Conservation (phyloP, 2,888 invertebrate genomes). For the Philonicus albiceps region DNA sequence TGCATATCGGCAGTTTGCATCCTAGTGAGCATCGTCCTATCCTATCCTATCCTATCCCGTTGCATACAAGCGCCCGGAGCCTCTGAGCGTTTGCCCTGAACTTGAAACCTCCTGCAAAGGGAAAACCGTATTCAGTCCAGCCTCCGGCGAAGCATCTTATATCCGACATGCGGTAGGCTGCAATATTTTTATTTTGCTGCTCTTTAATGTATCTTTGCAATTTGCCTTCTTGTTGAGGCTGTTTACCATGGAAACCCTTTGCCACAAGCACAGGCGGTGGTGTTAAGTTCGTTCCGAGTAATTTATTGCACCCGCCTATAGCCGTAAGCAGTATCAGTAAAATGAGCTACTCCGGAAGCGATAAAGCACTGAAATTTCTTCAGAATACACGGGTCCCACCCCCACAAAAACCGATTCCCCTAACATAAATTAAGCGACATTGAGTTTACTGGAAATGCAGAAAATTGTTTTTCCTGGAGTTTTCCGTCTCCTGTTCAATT, state of each 20-base stretch:
- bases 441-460: slow-evolving; percentile 45
- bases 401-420: slow-evolving; percentile 47
- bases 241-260: not conserved
- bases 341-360: slow-evolving; percentile 38
- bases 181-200: slow-evolving; percentile 20
- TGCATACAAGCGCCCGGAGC: not conserved
- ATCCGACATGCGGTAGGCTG: slow-evolving; percentile 3
- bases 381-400: slow-evolving; percentile 37
- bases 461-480: slow-evolving; percentile 47
- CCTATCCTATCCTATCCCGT: not conserved
- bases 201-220: not conserved
- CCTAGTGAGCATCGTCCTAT: not conserved
- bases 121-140: not conserved
- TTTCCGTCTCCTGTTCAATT: slow-evolving; percentile 42
- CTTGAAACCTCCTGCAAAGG: not conserved
- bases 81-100: not conserved
- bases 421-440: slow-evolving; percentile 48
- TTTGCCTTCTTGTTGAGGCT: not conserved
- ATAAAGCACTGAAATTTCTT: slow-evolving; percentile 42
- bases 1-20: slow-evolving; percentile 20
- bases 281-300: slow-evolving; percentile 28
- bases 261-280: not conserved
- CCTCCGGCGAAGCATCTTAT: slow-evolving; percentile 11
- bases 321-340: not conserved
- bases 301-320: slow-evolving; percentile 26